Percentiles rank a stretch among this genome's conserved stretches.
These are phyloP conservation scores for Cossypha caffra DNA, from an alignment of 2,797 vertebrate genomes.

Conservation along the genomic window DNA sequence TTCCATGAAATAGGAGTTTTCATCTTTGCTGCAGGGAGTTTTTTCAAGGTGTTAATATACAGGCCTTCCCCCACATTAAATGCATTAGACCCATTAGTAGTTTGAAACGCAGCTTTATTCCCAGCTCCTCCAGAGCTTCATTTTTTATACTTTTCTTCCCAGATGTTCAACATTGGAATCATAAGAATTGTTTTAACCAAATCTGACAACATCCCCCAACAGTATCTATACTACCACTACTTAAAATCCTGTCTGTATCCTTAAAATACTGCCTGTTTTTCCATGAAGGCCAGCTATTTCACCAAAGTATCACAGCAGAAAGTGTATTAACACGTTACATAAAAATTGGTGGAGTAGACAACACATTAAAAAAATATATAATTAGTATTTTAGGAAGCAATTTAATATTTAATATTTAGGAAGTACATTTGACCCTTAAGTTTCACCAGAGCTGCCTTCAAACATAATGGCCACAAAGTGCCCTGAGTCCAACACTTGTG, in stretches of 20 bases:
- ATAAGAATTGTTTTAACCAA: neutral
- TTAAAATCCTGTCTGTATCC: neutral
- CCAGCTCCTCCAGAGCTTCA: neutral
- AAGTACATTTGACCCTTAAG: neutral
- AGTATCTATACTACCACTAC: neutral
- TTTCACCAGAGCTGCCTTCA: neutral
- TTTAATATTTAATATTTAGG: neutral
- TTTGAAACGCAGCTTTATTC: neutral
- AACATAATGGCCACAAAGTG: neutral
- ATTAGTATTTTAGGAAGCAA: neutral
- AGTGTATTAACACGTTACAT: neutral
- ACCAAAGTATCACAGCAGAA: neutral
- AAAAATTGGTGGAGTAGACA: neutral
- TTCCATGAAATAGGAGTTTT: neutral
- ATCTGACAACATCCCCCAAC: neutral
- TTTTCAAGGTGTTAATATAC: neutral
- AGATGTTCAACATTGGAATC: neutral
- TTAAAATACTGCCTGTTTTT: neutral
- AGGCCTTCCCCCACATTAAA: neutral
- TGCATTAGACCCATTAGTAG: neutral
- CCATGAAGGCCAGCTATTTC: neutral
- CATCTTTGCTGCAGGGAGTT: neutral
- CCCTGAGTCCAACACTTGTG: neutral
- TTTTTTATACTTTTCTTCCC: neutral
- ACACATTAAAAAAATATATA: neutral